A percentile compares a stretch with the other conserved stretches of the same genome.
These are phyloP conservation scores for Drosophila limbata DNA, from an alignment of 2,888 invertebrate species.

Conservation along the genomic window DNA sequence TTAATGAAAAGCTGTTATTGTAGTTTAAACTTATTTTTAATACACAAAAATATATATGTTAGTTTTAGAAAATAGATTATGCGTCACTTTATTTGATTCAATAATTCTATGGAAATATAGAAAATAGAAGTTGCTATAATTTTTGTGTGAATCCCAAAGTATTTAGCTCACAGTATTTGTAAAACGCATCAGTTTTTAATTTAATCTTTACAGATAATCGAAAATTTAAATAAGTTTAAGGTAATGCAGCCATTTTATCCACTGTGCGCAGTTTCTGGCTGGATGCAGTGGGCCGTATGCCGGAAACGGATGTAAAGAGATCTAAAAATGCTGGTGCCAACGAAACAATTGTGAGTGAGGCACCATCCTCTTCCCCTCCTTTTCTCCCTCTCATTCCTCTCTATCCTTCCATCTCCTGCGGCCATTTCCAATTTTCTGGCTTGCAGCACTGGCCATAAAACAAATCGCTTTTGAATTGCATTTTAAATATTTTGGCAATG, in stretches of 20 bases:
- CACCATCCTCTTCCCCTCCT: background rate
- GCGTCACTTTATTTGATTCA: too few species aligned
- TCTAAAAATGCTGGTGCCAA: conserved; percentile 60
- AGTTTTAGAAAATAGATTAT: too few species aligned
- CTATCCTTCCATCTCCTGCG: background rate
- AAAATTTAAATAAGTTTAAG: too few species aligned
- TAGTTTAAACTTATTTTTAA: too few species aligned
- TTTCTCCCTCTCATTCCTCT: background rate
- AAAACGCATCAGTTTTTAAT: background rate
- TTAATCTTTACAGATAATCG: background rate
- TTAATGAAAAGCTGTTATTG: too few species aligned
- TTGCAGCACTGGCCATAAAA: conserved; percentile 51
- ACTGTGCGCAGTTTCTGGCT: conserved; percentile 33
- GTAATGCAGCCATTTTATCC: background rate
- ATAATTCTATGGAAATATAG: too few species aligned
- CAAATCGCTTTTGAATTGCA: conserved; percentile 77
- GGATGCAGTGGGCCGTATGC: conserved; percentile 51
- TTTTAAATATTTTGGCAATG: conserved; percentile 71
- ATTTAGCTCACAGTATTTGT: too few species aligned
- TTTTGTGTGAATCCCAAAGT: too few species aligned
- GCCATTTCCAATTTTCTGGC: conserved; percentile 9
- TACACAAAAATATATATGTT: too few species aligned
- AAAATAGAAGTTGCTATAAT: too few species aligned
- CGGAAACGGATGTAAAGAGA: conserved; percentile 59
- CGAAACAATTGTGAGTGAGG: conserved; percentile 60